Conservation (phyloP, 2,888 invertebrate species). For the Laothoe populi region DNA sequence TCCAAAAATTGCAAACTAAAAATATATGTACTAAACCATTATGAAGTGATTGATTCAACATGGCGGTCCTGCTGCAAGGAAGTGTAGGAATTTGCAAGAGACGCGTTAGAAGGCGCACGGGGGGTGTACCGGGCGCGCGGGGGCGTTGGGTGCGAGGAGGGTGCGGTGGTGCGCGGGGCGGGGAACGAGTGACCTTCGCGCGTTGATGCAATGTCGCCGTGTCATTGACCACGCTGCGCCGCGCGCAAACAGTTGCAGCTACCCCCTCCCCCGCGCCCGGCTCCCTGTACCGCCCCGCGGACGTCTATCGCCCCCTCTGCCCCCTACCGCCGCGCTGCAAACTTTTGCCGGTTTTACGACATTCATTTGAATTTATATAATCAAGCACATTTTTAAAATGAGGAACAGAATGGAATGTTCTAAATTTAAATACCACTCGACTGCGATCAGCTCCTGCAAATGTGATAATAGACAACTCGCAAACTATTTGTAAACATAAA, state of each 20-base stretch:
- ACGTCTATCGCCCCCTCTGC: constrained; percentile 54
- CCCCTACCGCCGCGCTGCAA: constrained; percentile 44
- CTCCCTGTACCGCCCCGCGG: constrained; percentile 48
- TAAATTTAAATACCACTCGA: not conserved
- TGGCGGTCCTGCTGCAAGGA: constrained; percentile 46
- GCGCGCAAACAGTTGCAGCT: constrained; percentile 62
- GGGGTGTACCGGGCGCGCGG: constrained; percentile 43
- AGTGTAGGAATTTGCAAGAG: constrained; percentile 57
- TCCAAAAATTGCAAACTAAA: constrained; percentile 10
- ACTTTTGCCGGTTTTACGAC: constrained; percentile 47
- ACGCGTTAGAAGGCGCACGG: constrained; percentile 53
- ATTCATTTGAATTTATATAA: constrained; percentile 49
- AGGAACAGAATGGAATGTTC: constrained; percentile 37
- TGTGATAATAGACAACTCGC: not conserved
- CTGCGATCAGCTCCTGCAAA: not conserved
- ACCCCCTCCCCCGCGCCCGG: constrained; percentile 49
- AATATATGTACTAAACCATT: constrained; percentile 16
- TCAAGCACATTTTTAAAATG: constrained; percentile 39
- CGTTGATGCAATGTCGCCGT: constrained; percentile 84
- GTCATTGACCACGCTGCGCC: constrained; percentile 78
- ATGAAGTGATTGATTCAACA: constrained; percentile 42
- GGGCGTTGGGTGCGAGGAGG: constrained; percentile 47
- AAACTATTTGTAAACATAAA: not conserved
- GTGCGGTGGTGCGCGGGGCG: constrained; percentile 45
- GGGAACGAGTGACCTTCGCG: constrained; percentile 71